A percentile compares a stretch with the other conserved stretches of the same genome.
Evolutionary conservation across 2,888 invertebrate genomes (phyloP).

Genomic region (Pristionchus entomophagus): DNA sequence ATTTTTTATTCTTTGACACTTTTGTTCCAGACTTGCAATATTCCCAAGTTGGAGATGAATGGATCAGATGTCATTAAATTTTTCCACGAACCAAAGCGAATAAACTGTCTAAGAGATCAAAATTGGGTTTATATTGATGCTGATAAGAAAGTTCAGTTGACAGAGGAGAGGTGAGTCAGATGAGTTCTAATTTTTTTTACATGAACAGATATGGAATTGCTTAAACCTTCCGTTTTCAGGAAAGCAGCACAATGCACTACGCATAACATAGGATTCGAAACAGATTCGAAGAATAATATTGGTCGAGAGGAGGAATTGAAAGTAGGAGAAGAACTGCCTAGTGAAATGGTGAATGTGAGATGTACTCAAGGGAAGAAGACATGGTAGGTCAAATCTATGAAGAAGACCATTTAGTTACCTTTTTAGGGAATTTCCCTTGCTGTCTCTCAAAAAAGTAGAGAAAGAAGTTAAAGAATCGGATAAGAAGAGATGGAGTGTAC

Average conservation of each 20-base stretch:
- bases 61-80: conserved; percentile 34
- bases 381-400: conserved; percentile 45
- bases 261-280: conserved; percentile 52
- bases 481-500: conserved; percentile 53
- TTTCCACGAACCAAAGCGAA: neutral
- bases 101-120: neutral
- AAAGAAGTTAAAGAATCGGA: neutral
- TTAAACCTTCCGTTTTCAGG: conserved; percentile 42
- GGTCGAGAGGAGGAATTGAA: conserved; percentile 49
- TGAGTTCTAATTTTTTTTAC: neutral
- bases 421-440: conserved; percentile 8
- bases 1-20: neutral
- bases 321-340: conserved; percentile 9
- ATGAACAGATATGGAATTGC: neutral
- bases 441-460: neutral
- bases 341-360: conserved; percentile 52
- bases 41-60: conserved; percentile 49
- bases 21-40: conserved; percentile 43
- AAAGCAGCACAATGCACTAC: conserved; percentile 56
- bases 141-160: neutral
- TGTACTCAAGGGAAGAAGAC: conserved; percentile 53
- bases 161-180: neutral
- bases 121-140: conserved; percentile 38
- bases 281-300: conserved; percentile 55
- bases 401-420: neutral